Percentiles rank a stretch among this genome's conserved stretches.
Conservation (phyloP, 1,140 invertebrate species). For the Branchinecta lindahli region DNA sequence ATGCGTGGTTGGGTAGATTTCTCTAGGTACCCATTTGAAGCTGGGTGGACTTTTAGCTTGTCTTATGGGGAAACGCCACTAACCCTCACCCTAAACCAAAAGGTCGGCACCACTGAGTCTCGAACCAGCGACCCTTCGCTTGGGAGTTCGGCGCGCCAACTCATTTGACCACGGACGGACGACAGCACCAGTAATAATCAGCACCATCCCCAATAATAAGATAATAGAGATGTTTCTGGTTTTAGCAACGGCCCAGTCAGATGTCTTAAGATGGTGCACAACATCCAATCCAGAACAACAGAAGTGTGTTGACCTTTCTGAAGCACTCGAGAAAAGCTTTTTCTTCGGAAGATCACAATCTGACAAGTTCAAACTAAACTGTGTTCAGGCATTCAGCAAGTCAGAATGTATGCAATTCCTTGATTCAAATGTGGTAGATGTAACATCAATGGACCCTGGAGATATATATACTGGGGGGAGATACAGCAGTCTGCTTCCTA, state of each 20-base stretch:
- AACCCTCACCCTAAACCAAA: no score
- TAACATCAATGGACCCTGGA: slow-evolving; percentile 76
- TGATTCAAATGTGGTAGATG: slow-evolving; percentile 58
- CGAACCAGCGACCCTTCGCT: no score
- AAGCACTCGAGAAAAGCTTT: not conserved
- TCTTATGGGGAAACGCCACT: no score
- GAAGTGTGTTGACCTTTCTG: not conserved
- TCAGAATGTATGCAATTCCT: slow-evolving; percentile 65
- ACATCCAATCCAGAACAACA: not conserved
- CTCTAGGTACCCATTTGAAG: no score
- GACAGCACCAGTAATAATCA: no score
- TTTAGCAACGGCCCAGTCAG: not conserved
- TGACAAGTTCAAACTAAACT: not conserved
- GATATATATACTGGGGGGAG: slow-evolving; percentile 81
- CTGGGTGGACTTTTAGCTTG: no score
- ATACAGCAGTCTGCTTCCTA: slow-evolving; percentile 80
- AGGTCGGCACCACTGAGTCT: no score
- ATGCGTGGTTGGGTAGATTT: no score
- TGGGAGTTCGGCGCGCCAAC: no score
- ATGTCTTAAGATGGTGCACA: not conserved
- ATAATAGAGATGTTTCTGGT: not conserved
- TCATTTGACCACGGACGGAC: no score
- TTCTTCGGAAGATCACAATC: not conserved
- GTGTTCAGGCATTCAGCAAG: slow-evolving; percentile 43
- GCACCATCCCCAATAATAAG: no score